Evolutionary conservation across 2,113 vertebrate species (phyloP).

Genomic region (Sinocyclocheilus grahami): DNA sequence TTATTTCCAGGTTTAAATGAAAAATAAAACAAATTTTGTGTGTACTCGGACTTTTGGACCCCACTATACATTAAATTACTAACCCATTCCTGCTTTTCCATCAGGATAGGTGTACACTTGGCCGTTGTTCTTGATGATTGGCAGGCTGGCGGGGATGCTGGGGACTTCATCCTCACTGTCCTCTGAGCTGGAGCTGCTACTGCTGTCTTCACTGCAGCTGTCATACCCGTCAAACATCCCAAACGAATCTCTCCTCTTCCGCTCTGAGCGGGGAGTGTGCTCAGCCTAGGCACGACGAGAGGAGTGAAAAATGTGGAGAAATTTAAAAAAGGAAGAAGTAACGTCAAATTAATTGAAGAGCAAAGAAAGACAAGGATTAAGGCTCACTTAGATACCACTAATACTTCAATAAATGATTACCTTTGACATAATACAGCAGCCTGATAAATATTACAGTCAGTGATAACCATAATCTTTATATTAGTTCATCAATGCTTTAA

Average conservation of each 20-base stretch:
- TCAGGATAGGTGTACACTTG: conserved; percentile 99
- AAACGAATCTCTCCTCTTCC: conserved; percentile 88
- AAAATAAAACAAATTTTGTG: too few relatives aligned
- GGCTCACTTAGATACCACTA: not conserved
- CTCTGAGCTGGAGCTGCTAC: conserved; percentile 97
- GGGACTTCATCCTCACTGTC: conserved; percentile 97
- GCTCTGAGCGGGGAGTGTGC: conserved; percentile 83
- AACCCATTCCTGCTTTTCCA: conserved; percentile 98
- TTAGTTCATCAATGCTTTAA: not conserved
- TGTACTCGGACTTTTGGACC: too few relatives aligned
- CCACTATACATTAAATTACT: conserved; percentile 61
- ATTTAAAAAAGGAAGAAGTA: not conserved
- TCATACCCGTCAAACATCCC: conserved; percentile 99
- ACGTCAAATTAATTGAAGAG: not conserved
- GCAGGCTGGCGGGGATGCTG: conserved; percentile 89
- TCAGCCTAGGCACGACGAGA: conserved; percentile 78
- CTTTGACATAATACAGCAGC: not conserved
- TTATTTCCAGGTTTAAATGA: too few relatives aligned
- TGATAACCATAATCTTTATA: not conserved
- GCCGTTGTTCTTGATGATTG: conserved; percentile 99
- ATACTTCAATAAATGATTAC: not conserved
- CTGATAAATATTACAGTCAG: not conserved
- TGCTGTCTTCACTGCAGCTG: conserved; percentile 98
- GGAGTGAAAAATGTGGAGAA: conserved; percentile 16
- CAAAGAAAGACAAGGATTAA: not conserved